Percentiles rank a stretch among this genome's conserved stretches.
phyloP scores from a whole-genome alignment of 2,797 vertebrate species.

The Diglossa cyanea region DNA sequence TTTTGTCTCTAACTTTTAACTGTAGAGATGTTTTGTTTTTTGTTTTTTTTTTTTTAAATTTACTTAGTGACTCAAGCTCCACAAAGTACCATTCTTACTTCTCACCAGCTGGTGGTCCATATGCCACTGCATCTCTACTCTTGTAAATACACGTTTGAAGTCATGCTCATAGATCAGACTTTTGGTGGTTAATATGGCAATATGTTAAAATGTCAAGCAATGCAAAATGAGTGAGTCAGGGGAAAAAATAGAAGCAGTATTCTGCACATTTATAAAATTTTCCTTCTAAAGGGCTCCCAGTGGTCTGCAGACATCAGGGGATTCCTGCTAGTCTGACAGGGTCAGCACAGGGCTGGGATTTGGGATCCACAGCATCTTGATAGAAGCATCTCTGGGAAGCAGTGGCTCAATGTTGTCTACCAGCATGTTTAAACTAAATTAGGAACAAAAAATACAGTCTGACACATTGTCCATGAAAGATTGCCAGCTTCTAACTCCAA shows the following conservation, averaged over 20 bases:
- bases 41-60: not conserved
- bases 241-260: not conserved
- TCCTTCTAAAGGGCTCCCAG: not conserved
- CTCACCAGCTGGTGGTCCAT: slow-evolving; percentile 56
- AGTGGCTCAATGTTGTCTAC: slow-evolving; percentile 2
- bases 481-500: slow-evolving; percentile 29
- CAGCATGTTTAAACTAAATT: slow-evolving; percentile 19
- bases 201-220: slow-evolving; percentile 54
- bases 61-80: slow-evolving; percentile 35
- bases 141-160: slow-evolving; percentile 55
- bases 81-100: slow-evolving; percentile 31
- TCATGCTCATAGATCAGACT: slow-evolving; percentile 27
- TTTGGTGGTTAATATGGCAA: slow-evolving; percentile 53
- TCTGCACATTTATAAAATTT: not conserved
- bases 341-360: not conserved
- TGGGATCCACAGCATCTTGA: not conserved
- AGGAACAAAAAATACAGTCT: slow-evolving; percentile 30
- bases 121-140: not conserved
- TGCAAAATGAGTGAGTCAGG: not conserved
- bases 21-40: not conserved
- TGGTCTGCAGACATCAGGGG: not conserved
- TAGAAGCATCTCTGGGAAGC: not conserved
- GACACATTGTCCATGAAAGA: slow-evolving; percentile 27
- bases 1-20: not conserved
- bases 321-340: not conserved